Percentiles rank a stretch among this genome's conserved stretches.
phyloP scores from a whole-genome alignment of 2,113 vertebrate species.

The Apodemus speciosus region DNA sequence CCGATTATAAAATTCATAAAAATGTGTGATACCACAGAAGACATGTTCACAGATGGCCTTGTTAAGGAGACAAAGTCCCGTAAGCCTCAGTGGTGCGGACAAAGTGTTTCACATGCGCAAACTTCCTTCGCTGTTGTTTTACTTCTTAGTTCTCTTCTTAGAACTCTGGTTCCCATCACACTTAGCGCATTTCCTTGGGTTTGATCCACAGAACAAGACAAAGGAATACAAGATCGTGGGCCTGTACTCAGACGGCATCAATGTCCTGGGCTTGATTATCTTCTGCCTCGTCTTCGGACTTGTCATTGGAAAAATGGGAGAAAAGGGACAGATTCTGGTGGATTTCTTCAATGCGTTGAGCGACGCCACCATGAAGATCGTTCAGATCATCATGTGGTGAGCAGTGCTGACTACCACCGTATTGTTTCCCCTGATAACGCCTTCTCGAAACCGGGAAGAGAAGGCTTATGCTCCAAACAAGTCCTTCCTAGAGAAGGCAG shows the following conservation, averaged over 20 bases:
- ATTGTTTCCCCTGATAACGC: neutral
- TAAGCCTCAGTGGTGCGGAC: neutral
- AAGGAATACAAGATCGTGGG: slow-evolving; percentile 93
- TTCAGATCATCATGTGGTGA: slow-evolving; percentile 99
- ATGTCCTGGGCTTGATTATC: slow-evolving; percentile 95
- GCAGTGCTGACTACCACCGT: slow-evolving; percentile 61
- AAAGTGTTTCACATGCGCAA: rapidly evolving
- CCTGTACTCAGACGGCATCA: slow-evolving; percentile 92
- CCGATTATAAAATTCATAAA: slow-evolving; percentile 60
- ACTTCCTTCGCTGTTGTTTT: neutral
- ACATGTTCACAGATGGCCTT: slow-evolving; percentile 39
- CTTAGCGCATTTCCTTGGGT: slow-evolving; percentile 70
- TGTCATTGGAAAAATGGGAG: slow-evolving; percentile 98
- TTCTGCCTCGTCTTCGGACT: slow-evolving; percentile 97
- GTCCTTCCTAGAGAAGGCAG: neutral
- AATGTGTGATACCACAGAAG: slow-evolving; percentile 39
- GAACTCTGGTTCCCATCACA: slow-evolving; percentile 21
- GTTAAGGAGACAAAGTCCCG: neutral
- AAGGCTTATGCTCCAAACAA: neutral
- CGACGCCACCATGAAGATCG: slow-evolving; percentile 97
- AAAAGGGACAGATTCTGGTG: slow-evolving; percentile 93
- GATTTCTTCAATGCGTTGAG: slow-evolving; percentile 98
- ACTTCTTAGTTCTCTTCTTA: neutral
- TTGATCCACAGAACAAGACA: slow-evolving; percentile 90
- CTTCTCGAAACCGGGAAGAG: slow-evolving; percentile 3